These are phyloP conservation scores for Trachurus trachurus DNA, from an alignment of 2,797 vertebrate species.

Conservation along the genomic window DNA sequence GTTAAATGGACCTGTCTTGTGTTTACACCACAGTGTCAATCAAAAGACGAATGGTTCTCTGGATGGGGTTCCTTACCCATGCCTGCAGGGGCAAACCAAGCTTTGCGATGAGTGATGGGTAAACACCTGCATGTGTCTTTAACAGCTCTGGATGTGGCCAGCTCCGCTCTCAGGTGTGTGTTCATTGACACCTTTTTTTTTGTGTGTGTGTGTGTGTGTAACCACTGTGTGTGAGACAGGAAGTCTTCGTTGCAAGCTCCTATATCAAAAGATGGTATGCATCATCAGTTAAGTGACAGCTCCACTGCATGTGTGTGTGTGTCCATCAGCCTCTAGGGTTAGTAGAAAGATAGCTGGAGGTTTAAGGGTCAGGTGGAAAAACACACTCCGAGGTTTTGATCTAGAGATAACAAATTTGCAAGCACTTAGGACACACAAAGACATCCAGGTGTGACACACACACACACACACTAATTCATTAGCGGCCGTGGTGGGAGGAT, in stretches of 20 bases:
- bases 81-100: conserved; percentile 46
- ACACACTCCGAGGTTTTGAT: conserved; percentile 58
- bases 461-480: background rate
- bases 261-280: conserved; percentile 67
- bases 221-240: conserved; percentile 41
- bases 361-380: conserved; percentile 54
- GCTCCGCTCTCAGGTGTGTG: conserved; percentile 10
- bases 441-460: conserved; percentile 25
- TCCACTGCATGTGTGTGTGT: conserved; percentile 25
- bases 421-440: conserved; percentile 48
- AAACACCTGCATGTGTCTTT: background rate
- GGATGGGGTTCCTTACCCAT: conserved; percentile 53
- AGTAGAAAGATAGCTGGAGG: conserved; percentile 36
- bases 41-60: conserved; percentile 69
- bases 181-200: background rate
- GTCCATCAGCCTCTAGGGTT: conserved; percentile 41
- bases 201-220: conserved; percentile 11
- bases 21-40: conserved; percentile 82
- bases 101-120: background rate
- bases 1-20: conserved; percentile 52
- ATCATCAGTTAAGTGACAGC: conserved; percentile 41
- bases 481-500: background rate
- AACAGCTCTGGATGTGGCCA: background rate
- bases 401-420: conserved; percentile 60
- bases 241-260: conserved; percentile 57